A percentile compares a stretch with the other conserved stretches of the same genome.
Conservation (phyloP, 2,113 vertebrate genomes). For the Rissa tridactyla region DNA sequence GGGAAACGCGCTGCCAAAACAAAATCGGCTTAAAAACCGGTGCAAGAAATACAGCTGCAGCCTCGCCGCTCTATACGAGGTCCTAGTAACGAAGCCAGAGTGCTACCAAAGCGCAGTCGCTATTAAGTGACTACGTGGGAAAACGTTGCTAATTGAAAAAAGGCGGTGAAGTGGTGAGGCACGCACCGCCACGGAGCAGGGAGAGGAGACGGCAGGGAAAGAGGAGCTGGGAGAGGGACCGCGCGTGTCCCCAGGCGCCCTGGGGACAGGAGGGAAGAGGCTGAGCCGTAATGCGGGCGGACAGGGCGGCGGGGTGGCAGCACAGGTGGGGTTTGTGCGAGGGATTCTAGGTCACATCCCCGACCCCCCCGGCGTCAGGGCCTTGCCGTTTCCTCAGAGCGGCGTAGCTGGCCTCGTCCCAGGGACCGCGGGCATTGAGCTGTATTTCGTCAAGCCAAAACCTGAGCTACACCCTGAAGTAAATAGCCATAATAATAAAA, state of each 20-base stretch:
- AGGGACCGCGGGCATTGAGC: accelerated
- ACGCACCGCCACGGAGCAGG: background rate
- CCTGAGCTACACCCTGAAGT: background rate
- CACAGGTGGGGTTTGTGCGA: accelerated
- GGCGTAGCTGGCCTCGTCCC: accelerated
- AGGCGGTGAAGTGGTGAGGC: accelerated
- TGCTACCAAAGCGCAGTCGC: accelerated
- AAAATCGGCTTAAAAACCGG: background rate
- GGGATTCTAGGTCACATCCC: background rate
- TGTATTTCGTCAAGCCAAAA: background rate
- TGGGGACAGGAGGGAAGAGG: background rate
- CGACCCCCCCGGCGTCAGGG: accelerated
- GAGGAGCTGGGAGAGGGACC: background rate
- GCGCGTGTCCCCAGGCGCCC: accelerated
- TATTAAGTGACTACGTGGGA: accelerated
- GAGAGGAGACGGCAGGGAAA: background rate
- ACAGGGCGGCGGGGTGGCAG: background rate
- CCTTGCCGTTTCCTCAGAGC: background rate
- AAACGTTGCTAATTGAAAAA: accelerated
- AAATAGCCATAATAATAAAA: accelerated
- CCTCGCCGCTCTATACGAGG: accelerated
- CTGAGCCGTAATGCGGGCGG: background rate
- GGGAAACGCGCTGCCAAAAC: background rate
- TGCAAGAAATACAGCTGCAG: background rate
- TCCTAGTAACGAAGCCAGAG: accelerated